Evolutionary conservation across 2,797 vertebrate genomes (phyloP).

Genomic region (Dromococcyx pavoninus): DNA sequence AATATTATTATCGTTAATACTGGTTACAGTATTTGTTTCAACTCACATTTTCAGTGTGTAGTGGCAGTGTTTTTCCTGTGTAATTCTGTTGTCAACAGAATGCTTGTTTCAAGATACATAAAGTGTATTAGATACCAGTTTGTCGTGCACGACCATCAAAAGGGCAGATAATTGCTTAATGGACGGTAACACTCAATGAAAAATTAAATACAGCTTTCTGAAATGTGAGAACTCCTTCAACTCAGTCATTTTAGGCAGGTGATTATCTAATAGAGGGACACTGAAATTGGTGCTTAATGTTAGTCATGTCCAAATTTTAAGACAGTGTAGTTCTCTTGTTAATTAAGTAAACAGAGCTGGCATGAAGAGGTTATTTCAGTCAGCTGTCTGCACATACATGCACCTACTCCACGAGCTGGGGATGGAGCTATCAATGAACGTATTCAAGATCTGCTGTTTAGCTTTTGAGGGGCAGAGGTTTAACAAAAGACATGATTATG

Average conservation of each 20-base stretch:
- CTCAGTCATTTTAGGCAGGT: not conserved
- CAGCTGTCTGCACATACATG: not conserved
- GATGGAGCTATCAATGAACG: not conserved
- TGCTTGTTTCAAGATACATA: not conserved
- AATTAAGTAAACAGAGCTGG: not conserved
- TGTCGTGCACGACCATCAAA: not conserved
- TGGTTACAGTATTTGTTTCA: not conserved
- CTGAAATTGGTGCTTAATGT: not conserved
- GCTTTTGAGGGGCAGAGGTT: not conserved
- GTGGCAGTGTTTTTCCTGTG: not conserved
- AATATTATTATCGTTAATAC: not conserved
- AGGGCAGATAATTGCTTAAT: not conserved
- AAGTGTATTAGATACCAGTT: not conserved
- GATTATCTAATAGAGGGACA: not conserved
- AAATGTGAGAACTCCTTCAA: not conserved
- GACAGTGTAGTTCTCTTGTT: not conserved
- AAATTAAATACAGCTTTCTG: not conserved
- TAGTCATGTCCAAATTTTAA: not conserved
- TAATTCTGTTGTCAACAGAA: not conserved
- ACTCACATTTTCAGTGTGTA: not conserved
- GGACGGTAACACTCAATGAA: not conserved
- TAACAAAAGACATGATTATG: not conserved
- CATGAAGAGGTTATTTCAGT: not conserved
- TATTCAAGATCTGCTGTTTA: not conserved
- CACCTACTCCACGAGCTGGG: not conserved